Conservation (phyloP, 2,113 vertebrate genomes). For the Cynocephalus volans region DNA sequence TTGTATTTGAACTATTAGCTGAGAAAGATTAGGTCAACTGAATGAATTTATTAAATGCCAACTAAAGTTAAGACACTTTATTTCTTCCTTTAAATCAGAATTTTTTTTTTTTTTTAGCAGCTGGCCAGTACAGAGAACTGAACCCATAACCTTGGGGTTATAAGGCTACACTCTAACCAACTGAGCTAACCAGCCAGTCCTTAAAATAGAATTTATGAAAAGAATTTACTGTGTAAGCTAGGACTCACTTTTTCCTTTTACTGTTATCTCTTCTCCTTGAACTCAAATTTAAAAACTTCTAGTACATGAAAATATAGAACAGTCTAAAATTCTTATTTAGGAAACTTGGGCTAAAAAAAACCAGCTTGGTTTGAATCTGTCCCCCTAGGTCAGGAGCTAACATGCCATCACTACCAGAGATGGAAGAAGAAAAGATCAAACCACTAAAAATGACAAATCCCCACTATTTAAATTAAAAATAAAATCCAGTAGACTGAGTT, state of each 20-base stretch:
- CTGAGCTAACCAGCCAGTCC: no score
- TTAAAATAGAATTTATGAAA: constrained; percentile 19
- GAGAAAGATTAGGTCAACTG: neutral
- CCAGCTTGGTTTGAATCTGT: neutral
- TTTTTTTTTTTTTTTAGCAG: neutral
- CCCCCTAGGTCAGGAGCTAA: neutral
- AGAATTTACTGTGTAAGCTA: neutral
- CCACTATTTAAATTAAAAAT: constrained; percentile 16
- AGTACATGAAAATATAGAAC: constrained; percentile 1
- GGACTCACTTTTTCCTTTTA: constrained; percentile 8
- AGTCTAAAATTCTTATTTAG: neutral
- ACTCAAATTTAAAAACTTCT: constrained; percentile 34
- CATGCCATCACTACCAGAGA: neutral
- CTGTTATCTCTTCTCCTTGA: neutral
- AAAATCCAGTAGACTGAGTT: neutral
- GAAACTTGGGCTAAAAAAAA: neutral
- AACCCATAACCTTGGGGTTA: no score
- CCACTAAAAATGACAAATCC: constrained; percentile 1
- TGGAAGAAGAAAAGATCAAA: constrained; percentile 4
- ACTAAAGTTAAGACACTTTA: neutral
- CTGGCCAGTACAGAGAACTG: no score
- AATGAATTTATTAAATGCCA: constrained; percentile 36
- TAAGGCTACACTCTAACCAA: no score
- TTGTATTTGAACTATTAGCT: constrained; percentile 46
- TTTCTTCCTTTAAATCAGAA: constrained; percentile 50